Percentiles rank a stretch among this genome's conserved stretches.
phyloP scores from a whole-genome alignment of 2,113 vertebrate species.

The Xenopus tropicalis region DNA sequence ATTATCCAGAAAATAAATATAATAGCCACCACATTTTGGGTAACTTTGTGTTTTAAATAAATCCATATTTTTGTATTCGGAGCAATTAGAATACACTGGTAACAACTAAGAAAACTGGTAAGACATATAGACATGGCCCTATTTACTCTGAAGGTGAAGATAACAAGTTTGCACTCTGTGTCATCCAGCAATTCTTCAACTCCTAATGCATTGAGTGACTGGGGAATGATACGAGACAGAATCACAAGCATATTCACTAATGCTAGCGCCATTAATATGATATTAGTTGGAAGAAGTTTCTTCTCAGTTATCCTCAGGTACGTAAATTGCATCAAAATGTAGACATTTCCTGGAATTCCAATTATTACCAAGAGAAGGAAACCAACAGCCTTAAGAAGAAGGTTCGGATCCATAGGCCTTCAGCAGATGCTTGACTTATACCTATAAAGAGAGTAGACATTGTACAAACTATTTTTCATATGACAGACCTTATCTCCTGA shows the following conservation, averaged over 20 bases:
- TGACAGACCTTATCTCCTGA: too few relatives aligned
- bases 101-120: slow-evolving; percentile 31
- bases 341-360: slow-evolving; percentile 33
- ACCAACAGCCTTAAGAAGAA: slow-evolving; percentile 27
- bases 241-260: slow-evolving; percentile 28
- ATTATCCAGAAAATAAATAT: slow-evolving; percentile 8
- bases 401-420: background rate
- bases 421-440: too few relatives aligned
- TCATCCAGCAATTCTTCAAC: slow-evolving; percentile 21
- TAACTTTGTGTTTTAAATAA: slow-evolving; percentile 18
- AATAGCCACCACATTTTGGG: slow-evolving; percentile 16
- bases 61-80: slow-evolving; percentile 9
- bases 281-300: slow-evolving; percentile 19
- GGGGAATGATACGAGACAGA: slow-evolving; percentile 33
- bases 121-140: slow-evolving; percentile 37
- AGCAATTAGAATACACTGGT: slow-evolving; percentile 35
- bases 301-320: slow-evolving; percentile 21
- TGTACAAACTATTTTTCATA: too few relatives aligned
- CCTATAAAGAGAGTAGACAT: too few relatives aligned
- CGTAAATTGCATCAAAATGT: slow-evolving; percentile 23
- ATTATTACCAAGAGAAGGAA: slow-evolving; percentile 29
- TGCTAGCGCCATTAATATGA: slow-evolving; percentile 17
- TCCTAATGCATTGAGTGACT: slow-evolving; percentile 26
- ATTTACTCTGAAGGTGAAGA: slow-evolving; percentile 26
- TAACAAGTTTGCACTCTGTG: slow-evolving; percentile 30